These are phyloP conservation scores for Sepioteuthis lessoniana DNA, from an alignment of 2,888 invertebrate species.

Conservation along the genomic window DNA sequence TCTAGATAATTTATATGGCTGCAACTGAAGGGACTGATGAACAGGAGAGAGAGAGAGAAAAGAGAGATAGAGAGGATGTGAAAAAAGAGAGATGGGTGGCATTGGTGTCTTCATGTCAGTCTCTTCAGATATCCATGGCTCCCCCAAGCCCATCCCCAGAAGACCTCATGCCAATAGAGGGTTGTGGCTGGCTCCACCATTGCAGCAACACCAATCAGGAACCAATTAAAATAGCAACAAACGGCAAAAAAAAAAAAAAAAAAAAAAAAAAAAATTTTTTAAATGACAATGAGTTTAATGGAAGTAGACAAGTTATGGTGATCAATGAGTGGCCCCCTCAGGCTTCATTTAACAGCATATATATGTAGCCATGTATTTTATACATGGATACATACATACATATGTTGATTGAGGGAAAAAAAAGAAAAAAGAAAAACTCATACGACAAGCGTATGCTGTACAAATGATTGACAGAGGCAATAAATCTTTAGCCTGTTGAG, in stretches of 20 bases:
- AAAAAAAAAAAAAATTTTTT: no score
- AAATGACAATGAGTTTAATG: slow-evolving; percentile 46
- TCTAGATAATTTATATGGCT: not conserved
- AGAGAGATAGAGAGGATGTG: not conserved
- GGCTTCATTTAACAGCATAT: slow-evolving; percentile 14
- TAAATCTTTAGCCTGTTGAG: slow-evolving; percentile 34
- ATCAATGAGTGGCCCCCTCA: slow-evolving; percentile 43
- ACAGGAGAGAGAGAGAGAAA: not conserved
- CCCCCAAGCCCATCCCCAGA: not conserved
- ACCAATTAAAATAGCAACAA: slow-evolving; percentile 45
- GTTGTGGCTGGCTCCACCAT: slow-evolving; percentile 36
- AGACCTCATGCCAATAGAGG: not conserved
- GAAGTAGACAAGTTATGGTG: slow-evolving; percentile 24
- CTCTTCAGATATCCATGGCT: not conserved
- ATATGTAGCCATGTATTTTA: not conserved
- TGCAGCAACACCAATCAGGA: slow-evolving; percentile 42
- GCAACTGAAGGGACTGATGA: not conserved
- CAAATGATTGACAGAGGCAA: slow-evolving; percentile 34
- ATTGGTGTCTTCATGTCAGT: not conserved
- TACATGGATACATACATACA: not conserved
- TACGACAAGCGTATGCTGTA: slow-evolving; percentile 36
- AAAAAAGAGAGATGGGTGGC: not conserved
- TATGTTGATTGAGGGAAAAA: not conserved
- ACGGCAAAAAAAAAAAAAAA: slow-evolving; percentile 24
- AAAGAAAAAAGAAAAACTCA: not conserved